Base-by-base conservation (phyloP, 1,140 invertebrate species). In the Calliphora vicina region DNA sequence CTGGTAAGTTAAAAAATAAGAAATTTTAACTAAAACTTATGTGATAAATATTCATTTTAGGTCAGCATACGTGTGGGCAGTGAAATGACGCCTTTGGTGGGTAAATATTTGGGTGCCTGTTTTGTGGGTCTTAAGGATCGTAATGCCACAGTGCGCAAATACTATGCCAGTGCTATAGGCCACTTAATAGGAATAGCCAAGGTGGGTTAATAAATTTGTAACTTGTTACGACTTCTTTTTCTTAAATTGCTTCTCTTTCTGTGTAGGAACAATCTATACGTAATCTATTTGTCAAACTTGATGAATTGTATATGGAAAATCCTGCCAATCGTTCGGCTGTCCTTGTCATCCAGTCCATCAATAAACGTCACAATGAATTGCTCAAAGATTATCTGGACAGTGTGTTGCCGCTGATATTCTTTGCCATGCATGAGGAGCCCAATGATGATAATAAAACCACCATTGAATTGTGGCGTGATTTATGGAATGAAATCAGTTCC, bases 401-500 rank as follows among this genome's bases (percentile, higher is more conserved):
- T 43, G 92, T 97, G 35, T 92, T 98, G 85, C 97, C 97, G 10
- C 91, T 98, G 26, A 94, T 95, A 12, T 98, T 98, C 88, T 94
- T 97, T 85, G 97, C 96, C 20, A 97, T 97, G 95, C 97, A 98
- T 88, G 94, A 94, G 23, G 93, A 95, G 86, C 94, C 95, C 88
- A 92, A 92, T 1, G 92, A 93, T 80, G 93, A 93, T 84, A 93
- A 93, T 42, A 92, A 94, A 85, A 91, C 92, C 43, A 93, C 93
- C 13, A 92, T 95, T 73, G 94, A 95, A 85, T 91, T 95, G 26
- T 98, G 96, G 95, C 94, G 95, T 84, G 97, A 98, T 88, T 91
- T 98, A 2, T 99, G 97, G 97, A 93, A 93, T 29, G 97, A 98
- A 86, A 93, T 96, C 25, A 95, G 96, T 67, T 96, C 97, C 13